Percentiles rank a stretch among this genome's conserved stretches.
Evolutionary conservation across 2,797 vertebrate species (phyloP).

Genomic region (Leuciscus waleckii): DNA sequence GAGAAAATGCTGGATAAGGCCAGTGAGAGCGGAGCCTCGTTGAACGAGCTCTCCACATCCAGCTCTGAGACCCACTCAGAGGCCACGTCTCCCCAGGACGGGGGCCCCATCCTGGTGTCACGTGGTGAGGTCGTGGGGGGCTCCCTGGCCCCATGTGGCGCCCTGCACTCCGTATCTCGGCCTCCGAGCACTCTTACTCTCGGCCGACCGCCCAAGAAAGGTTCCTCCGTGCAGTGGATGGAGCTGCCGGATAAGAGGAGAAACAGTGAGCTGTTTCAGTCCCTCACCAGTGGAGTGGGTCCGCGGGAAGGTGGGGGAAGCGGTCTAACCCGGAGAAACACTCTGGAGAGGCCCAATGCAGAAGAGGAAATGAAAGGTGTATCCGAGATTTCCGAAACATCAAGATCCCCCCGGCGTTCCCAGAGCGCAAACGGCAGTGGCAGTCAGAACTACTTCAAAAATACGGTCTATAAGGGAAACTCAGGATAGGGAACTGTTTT

Average conservation of each 20-base stretch:
- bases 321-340: constrained; percentile 86
- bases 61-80: constrained; percentile 90
- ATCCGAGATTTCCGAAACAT: constrained; percentile 90
- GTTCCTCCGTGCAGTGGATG: constrained; percentile 84
- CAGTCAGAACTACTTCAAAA: constrained; percentile 90
- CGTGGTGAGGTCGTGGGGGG: constrained; percentile 58
- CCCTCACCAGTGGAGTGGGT: constrained; percentile 79
- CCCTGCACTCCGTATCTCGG: constrained; percentile 76
- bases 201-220: constrained; percentile 86
- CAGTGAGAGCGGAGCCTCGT: constrained; percentile 89
- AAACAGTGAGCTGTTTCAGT: constrained; percentile 92
- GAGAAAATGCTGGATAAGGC: constrained; percentile 85
- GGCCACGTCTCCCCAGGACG: constrained; percentile 85
- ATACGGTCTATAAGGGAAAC: constrained; percentile 80
- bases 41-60: constrained; percentile 87
- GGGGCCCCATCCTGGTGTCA: constrained; percentile 60
- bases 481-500: constrained; percentile 7
- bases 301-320: constrained; percentile 78
- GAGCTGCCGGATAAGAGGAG: constrained; percentile 85
- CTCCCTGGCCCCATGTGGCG: constrained; percentile 62
- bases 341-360: constrained; percentile 83
- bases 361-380: constrained; percentile 91
- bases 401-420: constrained; percentile 87
- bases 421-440: constrained; percentile 88
- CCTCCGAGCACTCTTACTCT: constrained; percentile 86